Percentiles rank a stretch among this genome's conserved stretches.
phyloP scores from a whole-genome alignment of 2,113 vertebrate species.

The Daphoenositta chrysoptera region DNA sequence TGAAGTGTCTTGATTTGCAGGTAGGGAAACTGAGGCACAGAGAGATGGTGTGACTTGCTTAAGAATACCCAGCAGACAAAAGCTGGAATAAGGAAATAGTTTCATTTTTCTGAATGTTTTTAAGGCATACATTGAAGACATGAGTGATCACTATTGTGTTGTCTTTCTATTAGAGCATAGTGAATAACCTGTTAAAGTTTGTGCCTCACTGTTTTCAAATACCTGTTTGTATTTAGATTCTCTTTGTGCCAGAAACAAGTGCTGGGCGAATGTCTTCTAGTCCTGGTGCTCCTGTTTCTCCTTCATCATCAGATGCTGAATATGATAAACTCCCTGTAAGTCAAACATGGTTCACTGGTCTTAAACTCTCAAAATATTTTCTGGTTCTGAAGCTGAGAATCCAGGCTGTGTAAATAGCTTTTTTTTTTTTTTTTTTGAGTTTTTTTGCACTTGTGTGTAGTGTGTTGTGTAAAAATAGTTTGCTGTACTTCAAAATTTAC shows the following conservation, averaged over 20 bases:
- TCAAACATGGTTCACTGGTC: not conserved
- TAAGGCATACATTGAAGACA: not conserved
- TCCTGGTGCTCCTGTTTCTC: constrained; percentile 66
- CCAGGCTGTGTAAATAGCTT: not conserved
- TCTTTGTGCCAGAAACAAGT: constrained; percentile 87
- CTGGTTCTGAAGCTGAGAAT: not conserved
- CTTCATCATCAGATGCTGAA: constrained; percentile 77
- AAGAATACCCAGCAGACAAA: not conserved
- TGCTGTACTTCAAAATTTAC: not conserved
- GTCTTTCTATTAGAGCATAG: not conserved
- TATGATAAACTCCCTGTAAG: constrained; percentile 84
- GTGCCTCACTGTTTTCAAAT: not conserved
- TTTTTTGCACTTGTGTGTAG: not conserved
- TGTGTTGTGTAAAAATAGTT: not conserved
- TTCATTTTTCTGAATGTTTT: not conserved
- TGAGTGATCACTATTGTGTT: not conserved
- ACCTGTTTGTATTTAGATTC: constrained; percentile 72
- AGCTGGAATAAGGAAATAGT: not conserved
- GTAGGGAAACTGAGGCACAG: not conserved
- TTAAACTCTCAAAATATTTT: not conserved
- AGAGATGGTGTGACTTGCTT: not conserved
- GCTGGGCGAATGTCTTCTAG: constrained; percentile 62
- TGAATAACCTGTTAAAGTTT: not conserved
- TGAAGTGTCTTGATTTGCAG: not conserved
- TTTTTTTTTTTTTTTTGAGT: not conserved